Percentiles rank a stretch among this genome's conserved stretches.
Conservation (phyloP, 2,113 vertebrate species). For the Pitta sordida region DNA sequence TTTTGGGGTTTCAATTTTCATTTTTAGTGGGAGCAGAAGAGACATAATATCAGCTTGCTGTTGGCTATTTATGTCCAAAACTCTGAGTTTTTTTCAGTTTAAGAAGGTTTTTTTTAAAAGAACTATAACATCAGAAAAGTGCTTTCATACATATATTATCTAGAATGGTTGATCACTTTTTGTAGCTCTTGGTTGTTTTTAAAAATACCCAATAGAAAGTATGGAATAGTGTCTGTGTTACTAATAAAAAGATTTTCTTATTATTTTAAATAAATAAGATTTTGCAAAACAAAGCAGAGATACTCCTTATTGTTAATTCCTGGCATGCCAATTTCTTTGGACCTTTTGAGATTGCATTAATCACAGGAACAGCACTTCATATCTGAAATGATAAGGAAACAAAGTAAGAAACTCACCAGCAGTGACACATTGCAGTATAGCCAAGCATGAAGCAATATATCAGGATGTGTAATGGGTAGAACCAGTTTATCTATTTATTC, state of each 20-base stretch:
- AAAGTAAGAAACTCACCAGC: slow-evolving; percentile 21
- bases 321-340: background rate
- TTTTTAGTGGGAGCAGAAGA: background rate
- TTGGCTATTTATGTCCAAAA: background rate
- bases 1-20: background rate
- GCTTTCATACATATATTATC: background rate
- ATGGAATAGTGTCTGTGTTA: background rate
- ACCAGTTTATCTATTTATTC: slow-evolving; percentile 18
- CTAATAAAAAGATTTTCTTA: background rate
- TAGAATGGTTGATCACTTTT: background rate
- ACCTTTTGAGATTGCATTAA: background rate
- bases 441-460: slow-evolving; percentile 2
- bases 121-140: background rate
- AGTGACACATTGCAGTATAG: slow-evolving; percentile 6
- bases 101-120: background rate
- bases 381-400: slow-evolving; percentile 18
- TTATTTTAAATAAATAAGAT: background rate
- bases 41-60: background rate
- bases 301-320: background rate
- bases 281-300: background rate
- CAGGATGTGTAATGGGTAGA: background rate
- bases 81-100: background rate
- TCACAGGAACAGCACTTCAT: background rate
- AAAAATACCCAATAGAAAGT: background rate
- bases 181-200: background rate